phyloP scores from a whole-genome alignment of 2,797 vertebrate genomes.

The Holocentrus rufus region DNA sequence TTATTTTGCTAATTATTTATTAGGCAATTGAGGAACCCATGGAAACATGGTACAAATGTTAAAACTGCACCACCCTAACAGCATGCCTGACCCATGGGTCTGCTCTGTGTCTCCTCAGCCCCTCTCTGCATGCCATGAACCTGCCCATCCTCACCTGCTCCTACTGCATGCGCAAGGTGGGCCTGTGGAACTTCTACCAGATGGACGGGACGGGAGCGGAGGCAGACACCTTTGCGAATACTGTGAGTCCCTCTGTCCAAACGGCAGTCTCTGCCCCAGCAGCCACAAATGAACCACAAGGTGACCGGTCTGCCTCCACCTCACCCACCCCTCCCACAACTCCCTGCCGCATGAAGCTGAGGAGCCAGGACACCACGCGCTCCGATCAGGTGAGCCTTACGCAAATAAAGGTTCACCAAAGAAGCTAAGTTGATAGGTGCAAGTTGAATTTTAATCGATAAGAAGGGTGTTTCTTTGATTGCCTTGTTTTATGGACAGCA shows the following conservation, averaged over 20 bases:
- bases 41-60: not conserved
- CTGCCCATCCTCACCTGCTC: conserved; percentile 89
- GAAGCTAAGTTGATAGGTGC: not conserved
- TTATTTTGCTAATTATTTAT: not conserved
- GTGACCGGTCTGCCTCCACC: conserved; percentile 69
- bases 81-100: conserved; percentile 26
- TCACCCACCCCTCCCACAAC: conserved; percentile 63
- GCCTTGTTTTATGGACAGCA: not conserved
- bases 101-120: conserved; percentile 67
- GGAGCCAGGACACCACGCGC: conserved; percentile 87
- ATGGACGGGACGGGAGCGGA: conserved; percentile 80
- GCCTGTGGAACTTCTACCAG: conserved; percentile 93
- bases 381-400: conserved; percentile 73
- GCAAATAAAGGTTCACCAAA: not conserved
- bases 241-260: conserved; percentile 37
- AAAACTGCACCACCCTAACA: not conserved
- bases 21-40: not conserved
- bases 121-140: conserved; percentile 77
- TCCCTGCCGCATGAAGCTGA: conserved; percentile 89
- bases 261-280: conserved; percentile 27
- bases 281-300: conserved; percentile 61
- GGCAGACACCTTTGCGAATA: conserved; percentile 65
- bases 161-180: conserved; percentile 92
- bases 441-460: not conserved
- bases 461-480: not conserved